Conservation (phyloP, 2,113 vertebrate species). For the Petrocephalus microphthalmus region DNA sequence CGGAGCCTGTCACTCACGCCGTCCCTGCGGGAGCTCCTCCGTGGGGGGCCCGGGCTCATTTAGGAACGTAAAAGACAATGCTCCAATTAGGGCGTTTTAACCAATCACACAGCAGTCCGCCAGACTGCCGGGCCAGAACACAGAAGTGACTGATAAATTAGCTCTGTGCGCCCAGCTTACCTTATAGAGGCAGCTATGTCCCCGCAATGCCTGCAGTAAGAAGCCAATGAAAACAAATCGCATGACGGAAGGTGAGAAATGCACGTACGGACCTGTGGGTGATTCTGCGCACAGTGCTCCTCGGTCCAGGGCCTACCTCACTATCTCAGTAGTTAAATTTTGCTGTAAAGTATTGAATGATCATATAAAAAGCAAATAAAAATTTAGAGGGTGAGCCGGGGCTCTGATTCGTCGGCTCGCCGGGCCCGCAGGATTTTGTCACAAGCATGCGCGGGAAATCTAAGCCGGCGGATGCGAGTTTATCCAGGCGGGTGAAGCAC, state of each 20-base stretch:
- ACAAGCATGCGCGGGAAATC: background rate
- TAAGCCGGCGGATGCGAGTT: background rate
- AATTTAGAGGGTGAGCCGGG: background rate
- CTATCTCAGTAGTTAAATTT: background rate
- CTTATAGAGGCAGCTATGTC: background rate
- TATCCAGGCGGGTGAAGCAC: background rate
- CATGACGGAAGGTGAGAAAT: background rate
- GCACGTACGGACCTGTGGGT: background rate
- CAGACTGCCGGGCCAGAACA: constrained; percentile 18
- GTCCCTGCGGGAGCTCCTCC: constrained; percentile 25
- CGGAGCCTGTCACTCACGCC: constrained; percentile 19
- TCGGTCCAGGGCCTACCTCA: background rate
- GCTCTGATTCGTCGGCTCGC: background rate
- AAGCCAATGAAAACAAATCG: background rate
- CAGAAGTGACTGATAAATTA: constrained; percentile 22
- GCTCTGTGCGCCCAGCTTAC: background rate
- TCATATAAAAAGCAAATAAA: constrained; percentile 4
- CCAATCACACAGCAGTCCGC: constrained; percentile 20
- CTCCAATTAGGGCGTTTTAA: constrained; percentile 27
- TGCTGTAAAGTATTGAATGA: constrained; percentile 1
- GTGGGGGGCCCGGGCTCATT: constrained; percentile 26
- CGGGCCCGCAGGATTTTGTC: background rate
- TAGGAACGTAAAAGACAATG: constrained; percentile 25
- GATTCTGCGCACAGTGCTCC: background rate
- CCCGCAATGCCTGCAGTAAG: background rate